A percentile compares a stretch with the other conserved stretches of the same genome.
Evolutionary conservation across 1,140 invertebrate genomes (phyloP).

Genomic region (Aculops lycopersici): DNA sequence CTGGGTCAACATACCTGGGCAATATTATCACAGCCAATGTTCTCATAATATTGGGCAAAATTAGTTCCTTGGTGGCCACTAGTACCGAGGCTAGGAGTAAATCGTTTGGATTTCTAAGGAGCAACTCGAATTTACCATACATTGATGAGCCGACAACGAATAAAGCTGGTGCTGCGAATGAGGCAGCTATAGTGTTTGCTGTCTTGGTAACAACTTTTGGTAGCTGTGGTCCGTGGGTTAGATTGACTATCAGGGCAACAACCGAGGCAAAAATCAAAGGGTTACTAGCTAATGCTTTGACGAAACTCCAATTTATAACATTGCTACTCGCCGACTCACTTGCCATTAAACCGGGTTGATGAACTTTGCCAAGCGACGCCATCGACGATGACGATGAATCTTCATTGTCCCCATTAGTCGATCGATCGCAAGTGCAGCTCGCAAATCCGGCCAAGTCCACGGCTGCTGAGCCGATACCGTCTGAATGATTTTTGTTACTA

Average conservation of each 20-base stretch:
- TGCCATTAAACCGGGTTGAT: too few relatives aligned
- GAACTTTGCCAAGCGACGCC: too few relatives aligned
- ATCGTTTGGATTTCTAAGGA: constrained; percentile 34
- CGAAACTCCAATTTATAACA: constrained; percentile 9
- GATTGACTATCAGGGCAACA: constrained; percentile 54
- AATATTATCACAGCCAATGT: constrained; percentile 43
- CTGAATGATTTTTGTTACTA: too few relatives aligned
- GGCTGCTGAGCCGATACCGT: too few relatives aligned
- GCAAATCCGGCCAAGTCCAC: too few relatives aligned
- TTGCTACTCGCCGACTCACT: too few relatives aligned
- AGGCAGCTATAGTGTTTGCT: constrained; percentile 36
- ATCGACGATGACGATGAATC: too few relatives aligned
- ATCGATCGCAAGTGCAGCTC: too few relatives aligned
- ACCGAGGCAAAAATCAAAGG: constrained; percentile 71
- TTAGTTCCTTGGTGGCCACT: constrained; percentile 42
- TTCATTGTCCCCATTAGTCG: too few relatives aligned
- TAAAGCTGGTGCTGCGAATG: constrained; percentile 60
- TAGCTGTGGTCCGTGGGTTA: constrained; percentile 37
- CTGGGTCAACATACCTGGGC: constrained; percentile 17
- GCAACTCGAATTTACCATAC: constrained; percentile 47
- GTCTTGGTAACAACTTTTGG: constrained; percentile 37
- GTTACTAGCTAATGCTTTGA: constrained; percentile 43
- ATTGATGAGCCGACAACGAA: constrained; percentile 64
- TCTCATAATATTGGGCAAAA: constrained; percentile 50
- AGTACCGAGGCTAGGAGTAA: constrained; percentile 54